Evolutionary conservation across 2,888 invertebrate species (phyloP), one percentile per base, ranked within the genome.

Genomic region (Diarsia dahlii): DNA sequence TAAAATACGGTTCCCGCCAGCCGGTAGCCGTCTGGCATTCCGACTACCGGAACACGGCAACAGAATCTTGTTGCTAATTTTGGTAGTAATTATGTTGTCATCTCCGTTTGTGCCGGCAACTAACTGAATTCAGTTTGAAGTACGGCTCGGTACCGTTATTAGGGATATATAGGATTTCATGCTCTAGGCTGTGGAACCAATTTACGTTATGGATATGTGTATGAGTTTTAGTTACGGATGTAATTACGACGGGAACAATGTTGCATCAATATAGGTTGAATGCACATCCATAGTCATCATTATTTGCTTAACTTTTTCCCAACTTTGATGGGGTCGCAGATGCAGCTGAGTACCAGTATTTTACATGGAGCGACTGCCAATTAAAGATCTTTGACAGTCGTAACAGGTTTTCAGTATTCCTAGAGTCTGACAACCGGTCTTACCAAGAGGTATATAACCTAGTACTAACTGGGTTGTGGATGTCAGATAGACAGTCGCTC

Each of bases 1-100:
- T 45, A 10, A 69, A 69, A 56, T 39, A 69, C 20, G 28, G 65
- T 60, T 60, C 60, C 18, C 18, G 18, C 60, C 6, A 56, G 10
- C 20, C 15, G 15, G 13, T 12, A n/a, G 45, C 18, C 39, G n/a
- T 54, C 28, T 45, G 48, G 2, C 54, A 45, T n/a, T 34, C 50
- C 20, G 39, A 60, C 64, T 68, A 71, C 58, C 3, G 23, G 12
- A 54, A 64, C 63, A 56, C 28, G 18, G 39, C 52, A 52, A 18
- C 63, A 39, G n/a, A 71, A 66, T 72, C 63, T 60, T 73, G 78
- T 64, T 71, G 34, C 67, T 81, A 78, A 82, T 82, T 77, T 74
- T 28, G 34, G 23, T 45, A 6, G 58, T 82, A 68, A 82, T 82
- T 78, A 82, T 71, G 63, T 50, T 74, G 73, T 74, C 71, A 76